Percentiles rank a stretch among this genome's conserved stretches.
These are phyloP conservation scores for Gonatopus flavifemur DNA, from an alignment of 1,140 invertebrate genomes.

Conservation along the genomic window DNA sequence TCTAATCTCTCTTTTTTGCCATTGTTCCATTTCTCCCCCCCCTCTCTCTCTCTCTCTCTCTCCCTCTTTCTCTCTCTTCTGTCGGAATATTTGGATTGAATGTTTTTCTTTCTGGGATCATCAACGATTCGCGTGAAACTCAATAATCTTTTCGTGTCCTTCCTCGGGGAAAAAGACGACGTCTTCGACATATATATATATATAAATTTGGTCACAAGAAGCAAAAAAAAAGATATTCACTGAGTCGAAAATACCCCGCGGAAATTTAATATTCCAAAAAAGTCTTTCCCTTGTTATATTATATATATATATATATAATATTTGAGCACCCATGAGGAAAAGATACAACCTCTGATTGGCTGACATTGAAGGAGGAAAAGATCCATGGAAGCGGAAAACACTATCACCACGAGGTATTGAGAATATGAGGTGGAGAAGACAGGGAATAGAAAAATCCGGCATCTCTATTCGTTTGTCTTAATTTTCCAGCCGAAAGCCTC, in stretches of 20 bases:
- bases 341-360: conserved; percentile 21
- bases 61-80: neutral
- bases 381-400: conserved; percentile 23
- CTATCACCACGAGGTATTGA: conserved; percentile 16
- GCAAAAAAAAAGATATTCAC: conserved; percentile 8
- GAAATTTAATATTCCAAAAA: too few relatives aligned
- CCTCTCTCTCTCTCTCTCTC: neutral
- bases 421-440: conserved; percentile 1
- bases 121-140: neutral
- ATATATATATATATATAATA: too few relatives aligned
- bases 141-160: too few relatives aligned
- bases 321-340: neutral
- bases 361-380: conserved; percentile 11
- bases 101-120: neutral
- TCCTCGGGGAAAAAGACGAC: too few relatives aligned
- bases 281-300: too few relatives aligned
- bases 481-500: conserved; percentile 24
- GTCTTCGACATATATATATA: too few relatives aligned
- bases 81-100: neutral
- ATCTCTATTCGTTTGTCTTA: conserved; percentile 22
- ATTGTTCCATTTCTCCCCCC: too few relatives aligned
- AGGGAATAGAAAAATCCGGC: too few relatives aligned
- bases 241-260: conserved; percentile 15
- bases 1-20: too few relatives aligned
- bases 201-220: neutral